Percentiles rank a stretch among this genome's conserved stretches.
phyloP scores from a whole-genome alignment of 2,113 vertebrate species.

The Nannobrachium achirus region DNA sequence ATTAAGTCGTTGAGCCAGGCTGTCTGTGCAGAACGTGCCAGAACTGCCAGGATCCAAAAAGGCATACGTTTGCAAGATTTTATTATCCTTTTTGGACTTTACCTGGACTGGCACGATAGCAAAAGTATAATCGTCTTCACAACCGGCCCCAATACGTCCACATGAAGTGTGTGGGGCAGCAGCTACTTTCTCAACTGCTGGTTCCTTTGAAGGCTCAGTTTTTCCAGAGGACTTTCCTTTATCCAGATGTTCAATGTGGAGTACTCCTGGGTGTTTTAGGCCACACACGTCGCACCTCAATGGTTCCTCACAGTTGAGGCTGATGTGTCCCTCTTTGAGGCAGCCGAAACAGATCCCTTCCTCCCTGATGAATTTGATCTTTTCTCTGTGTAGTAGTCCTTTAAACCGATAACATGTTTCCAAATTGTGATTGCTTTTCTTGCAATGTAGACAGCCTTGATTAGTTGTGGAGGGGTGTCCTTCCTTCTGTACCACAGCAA shows the following conservation, averaged over 20 bases:
- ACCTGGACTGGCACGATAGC: constrained; percentile 15
- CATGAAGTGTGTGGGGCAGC: too few relatives aligned
- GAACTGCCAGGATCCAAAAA: constrained; percentile 13
- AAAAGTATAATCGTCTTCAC: constrained; percentile 1
- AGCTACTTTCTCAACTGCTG: too few relatives aligned
- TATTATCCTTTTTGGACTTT: neutral
- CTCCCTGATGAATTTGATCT: constrained; percentile 29
- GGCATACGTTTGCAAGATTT: neutral
- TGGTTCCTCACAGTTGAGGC: constrained; percentile 17
- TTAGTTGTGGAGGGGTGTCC: neutral
- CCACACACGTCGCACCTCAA: constrained; percentile 18
- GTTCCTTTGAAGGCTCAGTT: neutral
- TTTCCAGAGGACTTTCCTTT: neutral
- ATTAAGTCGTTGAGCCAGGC: neutral
- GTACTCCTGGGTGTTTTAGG: constrained; percentile 14
- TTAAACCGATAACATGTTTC: constrained; percentile 5
- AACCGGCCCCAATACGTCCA: neutral
- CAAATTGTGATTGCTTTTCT: constrained; percentile 21
- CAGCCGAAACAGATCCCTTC: constrained; percentile 29
- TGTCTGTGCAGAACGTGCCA: too few relatives aligned
- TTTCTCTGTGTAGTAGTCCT: constrained; percentile 18
- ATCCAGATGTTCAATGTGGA: constrained; percentile 14
- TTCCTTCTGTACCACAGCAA: neutral
- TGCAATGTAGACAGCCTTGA: constrained; percentile 1
- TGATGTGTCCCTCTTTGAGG: constrained; percentile 19